Evolutionary conservation across 1,140 invertebrate species (phyloP).

Genomic region (Drosophila kanapiae): DNA sequence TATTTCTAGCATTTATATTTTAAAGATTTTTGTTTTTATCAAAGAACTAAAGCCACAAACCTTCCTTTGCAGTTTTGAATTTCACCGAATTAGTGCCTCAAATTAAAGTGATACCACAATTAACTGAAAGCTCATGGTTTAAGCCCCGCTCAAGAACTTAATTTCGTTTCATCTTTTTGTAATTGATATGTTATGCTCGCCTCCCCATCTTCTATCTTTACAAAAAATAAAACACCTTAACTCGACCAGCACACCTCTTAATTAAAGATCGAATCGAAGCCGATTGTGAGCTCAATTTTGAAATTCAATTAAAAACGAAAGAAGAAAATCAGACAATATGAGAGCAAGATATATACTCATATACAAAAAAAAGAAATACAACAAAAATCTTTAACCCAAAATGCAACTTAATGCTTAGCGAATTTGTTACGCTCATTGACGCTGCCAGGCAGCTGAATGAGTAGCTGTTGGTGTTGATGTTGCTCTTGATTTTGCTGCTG

Average conservation of each 20-base stretch:
- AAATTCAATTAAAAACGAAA: constrained; percentile 58
- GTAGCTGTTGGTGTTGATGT: constrained; percentile 17
- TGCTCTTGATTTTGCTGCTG: constrained; percentile 36
- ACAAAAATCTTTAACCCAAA: constrained; percentile 53
- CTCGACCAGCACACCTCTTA: constrained; percentile 37
- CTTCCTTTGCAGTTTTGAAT: neutral
- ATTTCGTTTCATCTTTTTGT: constrained; percentile 36
- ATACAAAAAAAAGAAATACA: constrained; percentile 10
- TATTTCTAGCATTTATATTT: neutral
- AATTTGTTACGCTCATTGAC: constrained; percentile 69
- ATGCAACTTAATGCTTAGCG: constrained; percentile 76
- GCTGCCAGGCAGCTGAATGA: constrained; percentile 42
- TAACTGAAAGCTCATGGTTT: constrained; percentile 17
- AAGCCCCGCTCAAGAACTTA: constrained; percentile 24
- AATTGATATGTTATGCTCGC: constrained; percentile 67
- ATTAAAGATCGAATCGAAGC: constrained; percentile 50
- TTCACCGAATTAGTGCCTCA: constrained; percentile 6
- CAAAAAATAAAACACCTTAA: constrained; percentile 6
- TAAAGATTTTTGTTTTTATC: too few relatives aligned
- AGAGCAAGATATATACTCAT: constrained; percentile 28
- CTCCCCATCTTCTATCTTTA: constrained; percentile 13
- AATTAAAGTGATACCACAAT: constrained; percentile 25
- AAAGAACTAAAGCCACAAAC: neutral
- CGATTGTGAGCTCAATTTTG: constrained; percentile 48
- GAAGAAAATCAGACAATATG: constrained; percentile 38